Evolutionary conservation across 2,113 vertebrate genomes (phyloP).

Genomic region (Eolophus roseicapilla): DNA sequence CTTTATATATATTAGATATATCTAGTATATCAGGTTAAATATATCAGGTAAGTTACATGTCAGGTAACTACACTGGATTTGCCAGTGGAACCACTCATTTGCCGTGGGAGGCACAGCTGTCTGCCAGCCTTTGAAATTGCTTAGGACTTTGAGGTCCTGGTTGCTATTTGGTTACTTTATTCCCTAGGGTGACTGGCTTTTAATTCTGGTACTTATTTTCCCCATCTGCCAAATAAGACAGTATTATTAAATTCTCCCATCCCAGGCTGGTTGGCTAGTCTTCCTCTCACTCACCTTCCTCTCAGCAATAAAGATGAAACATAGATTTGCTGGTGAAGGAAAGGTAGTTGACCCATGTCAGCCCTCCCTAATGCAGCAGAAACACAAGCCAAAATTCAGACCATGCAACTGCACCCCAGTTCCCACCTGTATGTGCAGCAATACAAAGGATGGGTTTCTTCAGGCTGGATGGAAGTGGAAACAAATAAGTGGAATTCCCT

Average conservation of each 20-base stretch:
- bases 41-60: not conserved
- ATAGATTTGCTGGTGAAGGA: not conserved
- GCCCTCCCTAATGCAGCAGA: not conserved
- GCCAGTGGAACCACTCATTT: not conserved
- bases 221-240: not conserved
- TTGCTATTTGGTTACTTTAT: not conserved
- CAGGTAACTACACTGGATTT: not conserved
- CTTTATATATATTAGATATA: not conserved
- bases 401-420: not conserved
- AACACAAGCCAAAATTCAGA: fast-evolving
- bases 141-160: not conserved
- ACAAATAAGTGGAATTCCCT: not conserved
- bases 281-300: not conserved
- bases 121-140: not conserved
- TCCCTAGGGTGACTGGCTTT: not conserved
- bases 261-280: not conserved
- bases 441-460: not conserved
- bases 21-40: not conserved
- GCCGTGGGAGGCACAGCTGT: not conserved
- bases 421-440: not conserved
- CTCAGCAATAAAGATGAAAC: not conserved
- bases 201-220: not conserved
- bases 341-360: not conserved
- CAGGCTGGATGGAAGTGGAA: not conserved
- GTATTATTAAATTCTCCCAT: not conserved